Evolutionary conservation across 2,797 vertebrate genomes (phyloP), one percentile per base, ranked within the genome.

Genomic region (Heliangelus exortis): DNA sequence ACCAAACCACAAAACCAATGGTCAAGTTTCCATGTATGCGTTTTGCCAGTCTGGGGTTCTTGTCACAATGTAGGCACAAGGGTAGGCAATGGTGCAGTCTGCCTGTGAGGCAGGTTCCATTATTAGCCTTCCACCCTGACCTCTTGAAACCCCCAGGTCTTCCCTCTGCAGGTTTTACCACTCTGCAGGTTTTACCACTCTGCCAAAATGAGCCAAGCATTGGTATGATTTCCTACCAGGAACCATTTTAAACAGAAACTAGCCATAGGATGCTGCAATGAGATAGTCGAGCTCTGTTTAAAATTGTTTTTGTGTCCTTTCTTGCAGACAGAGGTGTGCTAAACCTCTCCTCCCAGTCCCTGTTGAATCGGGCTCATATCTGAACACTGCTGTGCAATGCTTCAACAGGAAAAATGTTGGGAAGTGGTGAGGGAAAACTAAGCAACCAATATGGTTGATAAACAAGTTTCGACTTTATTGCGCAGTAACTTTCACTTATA

Each of bases 21-120:
- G 9, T n/a, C 21, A 18, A 25, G 7, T 17, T 75, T 63, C 69
- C 1, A 0, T 26, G 8, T 0, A 0, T 7, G 13, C n/a, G 10
- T 48, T 79, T 63, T 1, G 3, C 6, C 2, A n/a, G 12, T 43
- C 58, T 59, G 36, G 15, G 15, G 8, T 57, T 6, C 18, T 33
- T 51, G 63, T 65, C 12, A 58, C 31, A 43, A n/a, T 28, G 31
- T 21, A 61, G 41, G 15, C 1, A 1, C 12, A 18, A 18, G 80
- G 16, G 33, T 63, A 34, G 15, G 31, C 28, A 45, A 1, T 2
- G 54, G 6, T 20, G 45, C 39, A 87, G 9, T 47, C 76, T 89
- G 18, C 8, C 13, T 10, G 0, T 1, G 39, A 41, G 39, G 2
- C 5, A 73, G 54, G 18, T 20, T 93, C n/a, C 6, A 4, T n/a